Base-by-base conservation (phyloP, 2,888 invertebrate species). In the Ennomos fuscantarius region DNA sequence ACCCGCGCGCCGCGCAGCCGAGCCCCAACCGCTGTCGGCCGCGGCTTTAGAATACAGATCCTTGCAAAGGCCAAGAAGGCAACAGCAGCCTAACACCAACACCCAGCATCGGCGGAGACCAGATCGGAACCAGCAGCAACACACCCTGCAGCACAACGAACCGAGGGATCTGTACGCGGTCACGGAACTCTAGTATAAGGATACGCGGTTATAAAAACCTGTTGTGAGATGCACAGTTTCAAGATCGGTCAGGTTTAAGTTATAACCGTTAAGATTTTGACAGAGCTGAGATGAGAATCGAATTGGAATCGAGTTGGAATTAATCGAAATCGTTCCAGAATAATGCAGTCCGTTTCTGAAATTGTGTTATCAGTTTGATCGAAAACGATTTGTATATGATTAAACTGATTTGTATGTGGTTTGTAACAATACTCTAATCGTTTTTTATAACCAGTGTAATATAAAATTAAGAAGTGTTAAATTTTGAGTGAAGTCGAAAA, bases 121-220 rank as follows among this genome's bases (percentile, higher is more conserved):
- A n/a, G 66, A 69, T 48, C 55, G 60, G 39, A 55, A 33, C 56
- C 44, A 55, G 8, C 53, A 62, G 3, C 39, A 72, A 68, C 42
- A 70, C 55, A 24, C 62, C 59, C 66, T 74, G 55, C 73, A 46
- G 34, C 39, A 63, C 13, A 83, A 86, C 66, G 93, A 89, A 71
- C 87, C 90, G 61, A 89, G 93, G 53, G 94, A 95, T 80, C 81
- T 96, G 66, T 96, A 96, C 79, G 96, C 96, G 47, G 96, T 96
- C 66, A 95, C 96, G 1, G 79, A 79, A 52, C 73, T 79, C 59
- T 79, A 78, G 57, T 61, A 66, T 62, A 54, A 55, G 50, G 58
- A 58, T 32, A 58, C 58, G 49, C 58, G 58, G 58, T 58, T 58
- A 54, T 58, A 58, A 58, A 33, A 10, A 5, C 45, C 52, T 3